Evolutionary conservation across 2,113 vertebrate genomes (phyloP), one percentile per base, ranked within the genome.

Genomic region (Chaenocephalus aceratus): DNA sequence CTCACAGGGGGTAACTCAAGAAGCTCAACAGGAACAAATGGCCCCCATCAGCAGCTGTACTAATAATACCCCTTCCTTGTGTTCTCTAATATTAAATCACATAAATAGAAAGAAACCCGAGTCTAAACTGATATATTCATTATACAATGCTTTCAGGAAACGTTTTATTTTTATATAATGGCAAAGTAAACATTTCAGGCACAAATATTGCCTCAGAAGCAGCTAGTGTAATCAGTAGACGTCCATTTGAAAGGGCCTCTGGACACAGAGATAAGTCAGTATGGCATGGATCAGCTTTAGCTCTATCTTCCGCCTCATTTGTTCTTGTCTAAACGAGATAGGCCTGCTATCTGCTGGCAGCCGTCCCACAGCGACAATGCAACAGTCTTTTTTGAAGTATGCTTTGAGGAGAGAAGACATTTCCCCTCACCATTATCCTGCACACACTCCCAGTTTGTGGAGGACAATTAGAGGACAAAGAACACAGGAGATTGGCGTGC

Each of bases 321-420:
- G 87, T 86, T 88, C 82, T 82, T 81, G 81, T 92, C 83, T 71
- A 70, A 90, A 86, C 54, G 54, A 85, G 89, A 88, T 92, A 78
- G 83, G 49, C 61, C 73, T 16, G 68, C 79, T 84, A 83, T 90
- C 82, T 59, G 77, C 77, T 77, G 77, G 79, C 87, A 61, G 86
- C 64, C 21, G 3, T 78, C 82, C 84, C 59, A 18, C 53, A 3
- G 46, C 65, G 79, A 85, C 89, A 88, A 68, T n/a, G 58, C 61
- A 44, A 58, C 12, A 1, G 63, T 58, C 67, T 69, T 59, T 56
- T 87, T 70, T 59, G 75, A 72, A 67, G 57, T 34, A 10, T 11
- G 10, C 1, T 10, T 23, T 49, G 23, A 12, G 46, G 26, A 54
- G 48, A 36, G 45, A 72, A 44, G 52, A 59, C 77, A 26, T 88